Percentiles rank a stretch among this genome's conserved stretches.
Conservation (phyloP, 2,113 vertebrate species). For the Pyxicephalus adspersus region DNA sequence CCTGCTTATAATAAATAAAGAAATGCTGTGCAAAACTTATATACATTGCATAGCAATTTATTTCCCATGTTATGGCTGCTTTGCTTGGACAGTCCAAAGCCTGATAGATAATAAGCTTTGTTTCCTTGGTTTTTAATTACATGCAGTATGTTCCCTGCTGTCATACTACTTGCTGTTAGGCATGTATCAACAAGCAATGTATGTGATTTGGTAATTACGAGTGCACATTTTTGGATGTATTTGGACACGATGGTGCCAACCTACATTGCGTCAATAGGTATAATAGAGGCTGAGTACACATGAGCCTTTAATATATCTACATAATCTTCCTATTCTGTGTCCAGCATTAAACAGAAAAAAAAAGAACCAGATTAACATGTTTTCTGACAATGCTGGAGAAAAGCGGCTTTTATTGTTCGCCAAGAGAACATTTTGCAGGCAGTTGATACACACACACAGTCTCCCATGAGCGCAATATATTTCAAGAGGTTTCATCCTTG, state of each 20-base stretch:
- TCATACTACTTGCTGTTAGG: not conserved
- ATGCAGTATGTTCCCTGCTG: not conserved
- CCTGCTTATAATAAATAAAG: too few species aligned
- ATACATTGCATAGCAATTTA: too few species aligned
- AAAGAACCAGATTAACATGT: slow-evolving; percentile 34
- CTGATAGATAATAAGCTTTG: not conserved
- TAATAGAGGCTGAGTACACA: not conserved
- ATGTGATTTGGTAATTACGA: not conserved
- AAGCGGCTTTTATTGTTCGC: slow-evolving; percentile 41
- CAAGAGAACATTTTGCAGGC: slow-evolving; percentile 43
- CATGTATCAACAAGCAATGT: not conserved
- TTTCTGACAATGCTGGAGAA: slow-evolving; percentile 38
- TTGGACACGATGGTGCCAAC: not conserved
- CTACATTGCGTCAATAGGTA: not conserved
- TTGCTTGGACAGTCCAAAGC: too few species aligned
- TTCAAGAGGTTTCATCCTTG: slow-evolving; percentile 45
- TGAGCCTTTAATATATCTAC: slow-evolving; percentile 30
- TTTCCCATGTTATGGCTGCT: too few species aligned
- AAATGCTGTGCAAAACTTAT: too few species aligned
- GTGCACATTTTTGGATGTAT: not conserved
- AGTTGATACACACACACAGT: slow-evolving; percentile 41
- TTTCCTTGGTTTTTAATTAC: not conserved
- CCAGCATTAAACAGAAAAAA: slow-evolving; percentile 24
- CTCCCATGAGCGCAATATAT: slow-evolving; percentile 44
- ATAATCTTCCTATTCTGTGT: slow-evolving; percentile 42